A percentile compares a stretch with the other conserved stretches of the same genome.
Conservation (phyloP, 2,888 invertebrate genomes). For the Tyria jacobaeae region DNA sequence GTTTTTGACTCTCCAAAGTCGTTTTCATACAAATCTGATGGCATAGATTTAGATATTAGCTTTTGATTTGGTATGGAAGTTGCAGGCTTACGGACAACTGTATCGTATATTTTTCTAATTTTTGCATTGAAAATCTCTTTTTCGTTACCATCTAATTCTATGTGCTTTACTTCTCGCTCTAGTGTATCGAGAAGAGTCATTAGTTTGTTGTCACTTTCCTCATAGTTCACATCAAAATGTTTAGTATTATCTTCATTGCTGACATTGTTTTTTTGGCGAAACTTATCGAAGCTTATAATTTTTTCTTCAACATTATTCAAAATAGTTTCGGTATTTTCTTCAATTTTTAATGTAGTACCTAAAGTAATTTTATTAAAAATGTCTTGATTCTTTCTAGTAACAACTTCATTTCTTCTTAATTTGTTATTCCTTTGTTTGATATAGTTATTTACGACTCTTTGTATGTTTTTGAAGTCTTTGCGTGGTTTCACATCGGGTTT, state of each 20-base stretch:
- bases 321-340: conserved; percentile 37
- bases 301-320: conserved; percentile 52
- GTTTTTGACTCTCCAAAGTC: conserved; percentile 32
- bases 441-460: conserved; percentile 62
- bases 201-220: conserved; percentile 61
- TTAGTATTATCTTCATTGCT: conserved; percentile 16
- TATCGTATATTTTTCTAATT: conserved; percentile 70
- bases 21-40: conserved; percentile 22
- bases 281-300: conserved; percentile 46
- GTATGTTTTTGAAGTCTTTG: conserved; percentile 62
- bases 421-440: conserved; percentile 41
- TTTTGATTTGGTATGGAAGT: conserved; percentile 2
- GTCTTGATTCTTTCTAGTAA: conserved; percentile 2
- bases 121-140: conserved; percentile 70
- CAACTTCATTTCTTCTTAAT: conserved; percentile 9
- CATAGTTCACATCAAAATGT: conserved; percentile 38
- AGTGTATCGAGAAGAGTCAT: conserved; percentile 66
- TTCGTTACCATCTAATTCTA: conserved; percentile 59
- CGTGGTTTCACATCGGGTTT: conserved; percentile 61
- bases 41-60: background rate
- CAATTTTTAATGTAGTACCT: conserved; percentile 14
- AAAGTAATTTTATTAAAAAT: conserved; percentile 15
- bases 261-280: conserved; percentile 27
- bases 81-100: conserved; percentile 52
- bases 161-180: conserved; percentile 67